Percentiles rank a stretch among this genome's conserved stretches.
These are phyloP conservation scores for Mobula birostris DNA, from an alignment of 2,113 vertebrate genomes.

Conservation along the genomic window DNA sequence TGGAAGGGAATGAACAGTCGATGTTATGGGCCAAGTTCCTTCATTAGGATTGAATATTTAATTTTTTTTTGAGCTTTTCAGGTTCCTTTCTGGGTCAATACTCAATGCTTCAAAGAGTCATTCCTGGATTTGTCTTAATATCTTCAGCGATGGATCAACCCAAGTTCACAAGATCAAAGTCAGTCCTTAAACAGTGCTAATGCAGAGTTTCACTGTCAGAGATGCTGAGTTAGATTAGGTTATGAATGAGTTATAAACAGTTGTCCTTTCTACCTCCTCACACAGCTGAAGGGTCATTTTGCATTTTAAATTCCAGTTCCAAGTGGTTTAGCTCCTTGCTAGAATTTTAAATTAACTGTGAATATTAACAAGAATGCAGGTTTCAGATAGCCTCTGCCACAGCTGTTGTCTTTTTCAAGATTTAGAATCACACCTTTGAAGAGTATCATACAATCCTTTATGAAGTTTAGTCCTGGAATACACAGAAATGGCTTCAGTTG, in stretches of 20 bases:
- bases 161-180: background rate
- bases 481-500: background rate
- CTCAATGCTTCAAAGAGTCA: background rate
- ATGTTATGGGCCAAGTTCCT: no score
- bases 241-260: no score
- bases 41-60: no score
- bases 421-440: background rate
- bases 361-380: background rate
- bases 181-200: background rate
- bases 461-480: background rate
- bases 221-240: no score
- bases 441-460: background rate
- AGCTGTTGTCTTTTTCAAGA: background rate
- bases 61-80: background rate
- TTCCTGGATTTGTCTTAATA: background rate
- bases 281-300: no score
- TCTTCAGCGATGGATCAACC: background rate
- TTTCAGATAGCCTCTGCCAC: background rate
- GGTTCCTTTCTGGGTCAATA: background rate
- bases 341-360: background rate
- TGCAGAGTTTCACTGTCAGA: background rate
- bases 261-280: no score
- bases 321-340: background rate
- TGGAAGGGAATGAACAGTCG: no score
- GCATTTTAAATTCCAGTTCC: background rate